A percentile compares a stretch with the other conserved stretches of the same genome.
These are phyloP conservation scores for Galemys pyrenaicus DNA, from an alignment of 2,113 vertebrate species.

Conservation along the genomic window DNA sequence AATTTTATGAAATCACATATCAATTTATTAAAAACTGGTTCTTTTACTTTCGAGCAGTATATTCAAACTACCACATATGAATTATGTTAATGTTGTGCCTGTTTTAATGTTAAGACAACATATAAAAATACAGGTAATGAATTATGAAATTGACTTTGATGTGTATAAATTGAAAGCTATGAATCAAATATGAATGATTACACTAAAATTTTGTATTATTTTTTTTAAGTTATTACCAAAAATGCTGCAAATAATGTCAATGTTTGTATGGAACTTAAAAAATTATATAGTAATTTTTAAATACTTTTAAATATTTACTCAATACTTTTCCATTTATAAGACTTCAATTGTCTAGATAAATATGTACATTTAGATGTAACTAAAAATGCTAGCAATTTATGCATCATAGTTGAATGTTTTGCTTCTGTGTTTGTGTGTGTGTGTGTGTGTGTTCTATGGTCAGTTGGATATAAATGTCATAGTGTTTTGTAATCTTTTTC, in stretches of 20 bases:
- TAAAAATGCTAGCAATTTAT: conserved; percentile 62
- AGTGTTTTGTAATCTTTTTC: conserved; percentile 89
- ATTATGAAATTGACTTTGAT: conserved; percentile 53
- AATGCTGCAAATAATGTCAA: conserved; percentile 32
- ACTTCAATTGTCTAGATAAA: conserved; percentile 5
- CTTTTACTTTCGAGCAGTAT: conserved; percentile 3
- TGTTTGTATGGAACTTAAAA: conserved; percentile 50
- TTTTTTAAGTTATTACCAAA: conserved; percentile 22
- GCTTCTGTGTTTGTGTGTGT: conserved; percentile 57
- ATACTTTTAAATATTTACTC: conserved; percentile 10
- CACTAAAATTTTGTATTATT: conserved; percentile 36
- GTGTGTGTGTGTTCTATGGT: background rate
- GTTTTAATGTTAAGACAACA: conserved; percentile 37
- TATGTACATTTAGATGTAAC: background rate
- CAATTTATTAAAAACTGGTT: conserved; percentile 20
- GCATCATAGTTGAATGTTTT: conserved; percentile 37
- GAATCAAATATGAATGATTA: too few relatives aligned
- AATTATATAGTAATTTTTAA: background rate
- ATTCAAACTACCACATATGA: conserved; percentile 54
- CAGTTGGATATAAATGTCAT: conserved; percentile 79
- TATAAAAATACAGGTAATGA: conserved; percentile 44
- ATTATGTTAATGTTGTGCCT: conserved; percentile 51
- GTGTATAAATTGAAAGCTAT: conserved; percentile 72
- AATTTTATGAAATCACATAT: conserved; percentile 24
- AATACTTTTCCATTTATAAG: background rate